Conservation (phyloP, 2,113 vertebrate genomes). For the Tragelaphus imberbis region DNA sequence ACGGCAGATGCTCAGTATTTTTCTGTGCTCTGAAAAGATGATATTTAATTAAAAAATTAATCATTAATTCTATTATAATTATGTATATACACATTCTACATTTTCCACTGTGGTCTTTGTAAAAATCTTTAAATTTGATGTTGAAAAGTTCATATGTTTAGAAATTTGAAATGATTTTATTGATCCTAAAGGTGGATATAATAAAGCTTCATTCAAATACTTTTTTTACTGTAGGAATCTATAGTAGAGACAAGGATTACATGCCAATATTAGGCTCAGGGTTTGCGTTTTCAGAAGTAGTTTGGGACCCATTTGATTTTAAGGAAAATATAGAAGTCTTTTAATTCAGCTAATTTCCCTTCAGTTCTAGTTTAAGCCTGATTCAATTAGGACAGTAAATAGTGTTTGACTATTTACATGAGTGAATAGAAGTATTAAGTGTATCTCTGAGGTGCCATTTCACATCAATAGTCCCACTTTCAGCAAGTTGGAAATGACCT, state of each 20-base stretch:
- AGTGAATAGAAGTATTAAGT: neutral
- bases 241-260: neutral
- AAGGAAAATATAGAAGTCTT: neutral
- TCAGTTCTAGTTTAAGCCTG: neutral
- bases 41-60: neutral
- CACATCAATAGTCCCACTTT: neutral
- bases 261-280: neutral
- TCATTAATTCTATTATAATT: neutral
- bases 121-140: conserved; percentile 15
- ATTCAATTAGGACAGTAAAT: neutral
- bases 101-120: neutral
- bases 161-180: conserved; percentile 7
- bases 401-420: neutral
- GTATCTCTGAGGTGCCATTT: neutral
- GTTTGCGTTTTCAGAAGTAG: neutral
- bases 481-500: neutral
- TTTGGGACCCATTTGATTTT: neutral
- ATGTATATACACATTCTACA: neutral
- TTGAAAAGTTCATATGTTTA: neutral
- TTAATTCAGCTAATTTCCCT: neutral
- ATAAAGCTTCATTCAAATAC: neutral
- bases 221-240: neutral
- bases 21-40: neutral
- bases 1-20: neutral
- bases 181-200: neutral